These are phyloP conservation scores for Babyrousa celebensis DNA, from an alignment of 2,797 vertebrate species.

Conservation along the genomic window DNA sequence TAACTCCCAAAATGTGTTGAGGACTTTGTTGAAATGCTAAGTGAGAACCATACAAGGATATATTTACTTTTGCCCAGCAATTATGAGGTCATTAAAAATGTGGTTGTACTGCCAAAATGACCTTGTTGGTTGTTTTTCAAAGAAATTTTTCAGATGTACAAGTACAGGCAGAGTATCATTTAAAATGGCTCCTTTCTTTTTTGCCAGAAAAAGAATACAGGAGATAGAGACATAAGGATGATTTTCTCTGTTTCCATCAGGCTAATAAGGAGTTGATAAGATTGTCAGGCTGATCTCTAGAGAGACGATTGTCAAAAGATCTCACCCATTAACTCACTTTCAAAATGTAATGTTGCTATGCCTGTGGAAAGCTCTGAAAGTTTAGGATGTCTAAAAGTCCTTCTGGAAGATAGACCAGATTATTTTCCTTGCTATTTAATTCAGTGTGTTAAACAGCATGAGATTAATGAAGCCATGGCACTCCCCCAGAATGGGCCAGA, in stretches of 20 bases:
- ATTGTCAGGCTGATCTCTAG: conserved; percentile 62
- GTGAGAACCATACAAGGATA: not conserved
- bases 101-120: conserved; percentile 52
- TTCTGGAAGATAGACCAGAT: conserved; percentile 55
- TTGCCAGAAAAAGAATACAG: not conserved
- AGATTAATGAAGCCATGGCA: conserved; percentile 20
- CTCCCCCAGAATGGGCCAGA: not conserved
- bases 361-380: conserved; percentile 12
- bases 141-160: not conserved
- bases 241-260: conserved; percentile 60
- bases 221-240: not conserved
- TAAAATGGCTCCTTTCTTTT: not conserved
- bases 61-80: conserved; percentile 70
- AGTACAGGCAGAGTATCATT: not conserved
- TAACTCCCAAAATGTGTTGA: conserved; percentile 71
- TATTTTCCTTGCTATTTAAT: conserved; percentile 69
- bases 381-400: conserved; percentile 51
- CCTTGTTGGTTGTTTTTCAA: not conserved
- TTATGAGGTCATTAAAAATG: conserved; percentile 63
- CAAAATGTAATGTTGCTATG: conserved; percentile 50
- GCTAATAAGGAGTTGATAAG: conserved; percentile 26
- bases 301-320: conserved; percentile 58
- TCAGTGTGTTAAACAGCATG: conserved; percentile 43
- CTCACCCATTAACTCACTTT: conserved; percentile 63
- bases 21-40: conserved; percentile 64